Evolutionary conservation across 2,888 invertebrate genomes (phyloP), one percentile per base, ranked within the genome.

Genomic region (Corbicula japonica): DNA sequence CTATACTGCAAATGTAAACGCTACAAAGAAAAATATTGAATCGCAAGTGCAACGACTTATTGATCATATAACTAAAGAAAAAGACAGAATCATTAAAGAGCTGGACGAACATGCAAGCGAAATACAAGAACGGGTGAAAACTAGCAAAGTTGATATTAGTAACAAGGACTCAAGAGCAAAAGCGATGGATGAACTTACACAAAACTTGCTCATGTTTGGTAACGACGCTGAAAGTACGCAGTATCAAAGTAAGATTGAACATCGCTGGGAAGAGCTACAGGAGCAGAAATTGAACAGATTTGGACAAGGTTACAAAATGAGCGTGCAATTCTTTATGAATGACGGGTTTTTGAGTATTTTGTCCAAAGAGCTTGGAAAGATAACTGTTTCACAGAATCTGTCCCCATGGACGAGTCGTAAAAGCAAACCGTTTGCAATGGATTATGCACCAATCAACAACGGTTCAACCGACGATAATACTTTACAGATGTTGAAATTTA

Each of bases 401-500:
- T 83, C 79, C 15, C 79, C 83, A 2, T 83, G 83, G 83, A 83
- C 83, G 0, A 68, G 77, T 8, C 46, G 83, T 28, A 83, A 80
- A 60, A 79, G 76, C 44, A 58, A 52, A 4, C 74, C 83, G 5
- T 60, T 79, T 23, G 60, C 68, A 12, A 41, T 81, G 8, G 48
- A 69, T 26, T 54, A 71, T 21, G 26, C 71, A 0, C 62, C 76
- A 18, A 18, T 74, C 1, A 50, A 73, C 21, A 65, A 73, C 28
- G 75, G 62, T 1, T 41, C 63, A n/a, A 8, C 73, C 3, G 79
- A 83, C 41, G 68, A 61, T 1, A 62, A 63, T 18, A 60, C 66
- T 0, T 48, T 83, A 6, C 83, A 83, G 26, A 74, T 63, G 63
- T 26, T 66, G 21, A 61, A 74, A 46, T 65, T 83, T 38, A 69